Evolutionary conservation across 1,140 invertebrate species (phyloP), one percentile per base, ranked within the genome.

Genomic region (Drosophila repletoides): DNA sequence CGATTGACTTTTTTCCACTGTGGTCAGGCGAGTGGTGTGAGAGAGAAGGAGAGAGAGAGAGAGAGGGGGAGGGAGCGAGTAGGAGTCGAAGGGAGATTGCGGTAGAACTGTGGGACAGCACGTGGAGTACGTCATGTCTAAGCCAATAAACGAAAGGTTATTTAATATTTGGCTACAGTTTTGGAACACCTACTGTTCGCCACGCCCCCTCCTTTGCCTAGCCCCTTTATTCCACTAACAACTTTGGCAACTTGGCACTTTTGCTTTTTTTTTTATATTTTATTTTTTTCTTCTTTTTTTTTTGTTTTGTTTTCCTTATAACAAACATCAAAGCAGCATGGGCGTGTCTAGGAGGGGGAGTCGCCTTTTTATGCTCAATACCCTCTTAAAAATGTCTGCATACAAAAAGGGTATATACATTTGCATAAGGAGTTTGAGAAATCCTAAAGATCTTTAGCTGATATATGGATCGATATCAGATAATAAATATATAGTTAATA

Each of bases 141-240:
- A 83, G 79, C 79, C 79, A 84, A 84, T 84, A 84, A 86, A 72
- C 80, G 65, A 84, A 84, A 84, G 80, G 80, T 84, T 84, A 84
- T 84, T 84, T 87, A 84, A 84, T 84, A 84, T 84, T 86, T 84
- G 71, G 67, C 76, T 72, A 75, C 71, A 72, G 65, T 52, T 60
- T 24, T 38, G 38, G 12, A 22, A 33, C 61, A 65, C 53, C 61
- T 48, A 31, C 56, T n/a, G 29, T 24, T 17, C 34, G 12, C 29
- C 17, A 3, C 5, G 1, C 12, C 15, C 10, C 28, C 7, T 2
- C 1, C 1, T 3, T 21, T 6, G 9, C 40, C 29, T 36, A 5
- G 5, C 4, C 12, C 12, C 43, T 15, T 28, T 41, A 24, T 45
- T 53, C 34, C 43, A 49, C 63, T 41, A 40, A 40, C 53, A 49